A percentile compares a stretch with the other conserved stretches of the same genome.
Evolutionary conservation across 2,113 vertebrate genomes (phyloP).

Genomic region (Zapornia atra): DNA sequence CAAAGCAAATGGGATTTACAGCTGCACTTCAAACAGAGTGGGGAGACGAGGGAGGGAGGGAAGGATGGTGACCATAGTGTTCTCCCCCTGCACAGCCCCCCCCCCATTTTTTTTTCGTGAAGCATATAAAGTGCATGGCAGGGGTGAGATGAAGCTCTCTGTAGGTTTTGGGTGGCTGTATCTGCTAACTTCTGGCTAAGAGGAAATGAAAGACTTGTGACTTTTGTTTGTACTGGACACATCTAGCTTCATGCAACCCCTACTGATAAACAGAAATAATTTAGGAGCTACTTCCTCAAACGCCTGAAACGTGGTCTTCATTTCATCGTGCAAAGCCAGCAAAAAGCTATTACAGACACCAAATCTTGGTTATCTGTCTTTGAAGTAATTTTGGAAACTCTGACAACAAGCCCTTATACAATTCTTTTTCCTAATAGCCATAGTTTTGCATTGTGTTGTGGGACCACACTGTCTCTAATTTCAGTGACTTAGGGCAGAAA

Average conservation of each 20-base stretch:
- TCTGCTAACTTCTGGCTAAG: neutral
- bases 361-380: neutral
- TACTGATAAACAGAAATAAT: conserved; percentile 21
- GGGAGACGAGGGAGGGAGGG: neutral
- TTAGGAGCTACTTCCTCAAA: conserved; percentile 48
- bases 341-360: neutral
- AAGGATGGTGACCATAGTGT: neutral
- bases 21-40: neutral
- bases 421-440: neutral
- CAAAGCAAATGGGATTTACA: conserved; percentile 1
- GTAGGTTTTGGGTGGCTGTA: neutral
- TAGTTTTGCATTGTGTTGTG: conserved; percentile 8
- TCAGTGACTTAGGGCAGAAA: neutral
- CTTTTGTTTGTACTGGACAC: neutral
- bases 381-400: neutral
- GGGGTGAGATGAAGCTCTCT: neutral
- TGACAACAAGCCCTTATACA: neutral
- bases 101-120: neutral
- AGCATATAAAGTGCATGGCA: neutral
- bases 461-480: neutral
- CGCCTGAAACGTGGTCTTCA: neutral
- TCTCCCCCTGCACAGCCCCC: neutral
- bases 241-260: conserved; percentile 10
- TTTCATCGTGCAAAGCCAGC: conserved; percentile 18
- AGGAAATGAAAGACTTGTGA: conserved; percentile 31